phyloP scores from a whole-genome alignment of 2,888 invertebrate genomes.

The Polyploca ridens region DNA sequence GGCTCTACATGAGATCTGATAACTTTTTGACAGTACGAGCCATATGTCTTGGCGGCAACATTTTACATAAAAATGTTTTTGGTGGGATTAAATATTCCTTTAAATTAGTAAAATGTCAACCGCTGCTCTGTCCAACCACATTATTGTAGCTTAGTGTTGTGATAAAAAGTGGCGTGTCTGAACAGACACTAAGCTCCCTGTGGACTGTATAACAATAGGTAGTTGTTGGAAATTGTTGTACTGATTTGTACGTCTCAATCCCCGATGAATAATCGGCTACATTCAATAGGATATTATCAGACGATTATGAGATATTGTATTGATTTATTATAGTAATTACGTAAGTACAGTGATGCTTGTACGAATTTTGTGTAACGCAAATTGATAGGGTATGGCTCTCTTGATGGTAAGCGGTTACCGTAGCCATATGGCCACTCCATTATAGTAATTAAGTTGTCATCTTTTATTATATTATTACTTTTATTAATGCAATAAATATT shows the following conservation, averaged over 20 bases:
- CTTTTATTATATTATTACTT: no score
- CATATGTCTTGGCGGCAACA: no score
- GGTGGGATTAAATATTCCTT: no score
- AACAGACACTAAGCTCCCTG: background rate
- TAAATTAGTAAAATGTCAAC: no score
- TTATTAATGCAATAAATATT: no score
- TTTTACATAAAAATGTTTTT: no score
- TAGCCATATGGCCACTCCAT: no score
- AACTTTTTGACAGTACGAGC: no score
- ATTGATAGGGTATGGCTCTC: background rate
- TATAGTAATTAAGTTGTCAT: no score
- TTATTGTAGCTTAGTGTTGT: background rate
- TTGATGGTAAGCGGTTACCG: no score
- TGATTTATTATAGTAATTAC: background rate
- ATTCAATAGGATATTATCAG: constrained; percentile 1
- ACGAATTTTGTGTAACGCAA: background rate
- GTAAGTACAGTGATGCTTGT: background rate
- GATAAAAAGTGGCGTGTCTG: background rate
- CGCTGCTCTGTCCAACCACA: no score
- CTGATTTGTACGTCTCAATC: constrained; percentile 5
- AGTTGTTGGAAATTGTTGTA: constrained; percentile 2
- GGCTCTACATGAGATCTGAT: no score
- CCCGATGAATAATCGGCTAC: background rate
- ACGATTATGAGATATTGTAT: constrained; percentile 2
- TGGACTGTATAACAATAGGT: background rate